A percentile compares a stretch with the other conserved stretches of the same genome.
These are phyloP conservation scores for Dermatemys mawii DNA, from an alignment of 2,113 vertebrate species.

Conservation along the genomic window DNA sequence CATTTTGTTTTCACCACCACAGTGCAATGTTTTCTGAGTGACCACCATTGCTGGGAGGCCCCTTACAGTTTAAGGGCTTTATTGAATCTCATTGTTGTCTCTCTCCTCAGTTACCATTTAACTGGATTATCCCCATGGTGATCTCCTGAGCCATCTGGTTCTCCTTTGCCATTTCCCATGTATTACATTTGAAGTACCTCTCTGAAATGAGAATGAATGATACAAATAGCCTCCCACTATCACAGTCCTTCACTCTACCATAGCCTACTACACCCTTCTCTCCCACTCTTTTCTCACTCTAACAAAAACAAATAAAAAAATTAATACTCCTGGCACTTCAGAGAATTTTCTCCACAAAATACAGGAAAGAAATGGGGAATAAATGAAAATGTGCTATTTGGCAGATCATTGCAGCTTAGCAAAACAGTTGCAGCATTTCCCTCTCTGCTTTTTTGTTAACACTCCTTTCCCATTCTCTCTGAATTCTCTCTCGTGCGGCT, in stretches of 20 bases:
- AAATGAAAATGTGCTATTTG: not conserved
- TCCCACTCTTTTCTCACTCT: not conserved
- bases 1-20: not conserved
- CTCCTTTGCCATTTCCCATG: not conserved
- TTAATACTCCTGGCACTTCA: too few species aligned
- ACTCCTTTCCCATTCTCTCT: not conserved
- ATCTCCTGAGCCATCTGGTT: not conserved
- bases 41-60: not conserved
- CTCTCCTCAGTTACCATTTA: not conserved
- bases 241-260: not conserved
- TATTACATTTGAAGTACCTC: not conserved
- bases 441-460: not conserved
- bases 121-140: constrained; percentile 26
- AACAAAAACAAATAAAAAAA: not conserved
- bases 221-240: not conserved
- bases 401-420: not conserved
- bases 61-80: not conserved
- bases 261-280: not conserved
- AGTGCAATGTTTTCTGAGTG: not conserved
- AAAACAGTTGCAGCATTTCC: not conserved
- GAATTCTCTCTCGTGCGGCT: not conserved
- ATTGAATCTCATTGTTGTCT: not conserved
- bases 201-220: not conserved
- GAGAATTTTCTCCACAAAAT: not conserved
- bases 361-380: not conserved